phyloP scores from a whole-genome alignment of 2,888 invertebrate genomes.

The Athalia circularis region DNA sequence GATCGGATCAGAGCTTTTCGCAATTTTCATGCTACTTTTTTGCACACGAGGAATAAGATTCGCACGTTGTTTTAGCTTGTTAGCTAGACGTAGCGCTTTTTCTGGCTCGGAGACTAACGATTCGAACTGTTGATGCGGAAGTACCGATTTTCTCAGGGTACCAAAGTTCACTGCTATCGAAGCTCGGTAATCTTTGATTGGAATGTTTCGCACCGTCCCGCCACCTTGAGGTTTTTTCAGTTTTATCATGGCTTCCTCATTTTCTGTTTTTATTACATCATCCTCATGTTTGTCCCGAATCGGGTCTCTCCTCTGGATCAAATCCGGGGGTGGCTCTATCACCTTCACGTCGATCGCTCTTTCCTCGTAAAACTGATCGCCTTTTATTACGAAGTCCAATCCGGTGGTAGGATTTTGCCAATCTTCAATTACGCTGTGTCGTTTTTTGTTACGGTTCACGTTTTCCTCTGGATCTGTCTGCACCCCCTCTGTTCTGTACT shows the following conservation, averaged over 20 bases:
- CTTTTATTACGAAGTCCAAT: conserved; percentile 53
- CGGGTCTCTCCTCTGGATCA: conserved; percentile 24
- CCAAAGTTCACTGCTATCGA: conserved; percentile 64
- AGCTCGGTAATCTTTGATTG: conserved; percentile 64
- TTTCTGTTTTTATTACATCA: neutral
- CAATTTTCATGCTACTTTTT: conserved; percentile 23
- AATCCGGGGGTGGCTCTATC: conserved; percentile 46
- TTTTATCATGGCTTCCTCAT: conserved; percentile 9
- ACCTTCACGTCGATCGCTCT: conserved; percentile 64
- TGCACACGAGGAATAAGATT: conserved; percentile 19
- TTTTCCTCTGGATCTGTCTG: conserved; percentile 48
- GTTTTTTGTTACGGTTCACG: conserved; percentile 32
- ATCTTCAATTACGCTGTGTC: conserved; percentile 64
- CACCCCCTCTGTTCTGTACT: conserved; percentile 35
- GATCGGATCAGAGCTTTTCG: neutral
- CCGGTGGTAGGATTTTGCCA: conserved; percentile 61
- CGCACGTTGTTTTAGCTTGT: conserved; percentile 17
- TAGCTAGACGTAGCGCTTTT: conserved; percentile 19
- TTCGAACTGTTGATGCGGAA: conserved; percentile 59
- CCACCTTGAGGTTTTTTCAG: conserved; percentile 45
- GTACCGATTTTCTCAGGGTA: conserved; percentile 56
- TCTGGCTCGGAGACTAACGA: conserved; percentile 58
- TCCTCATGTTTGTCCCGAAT: too few species aligned
- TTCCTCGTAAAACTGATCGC: conserved; percentile 64
- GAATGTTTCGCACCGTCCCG: conserved; percentile 63